Percentiles rank a stretch among this genome's conserved stretches.
Conservation (phyloP, 2,797 vertebrate species). For the Halcyon leucocephala region DNA sequence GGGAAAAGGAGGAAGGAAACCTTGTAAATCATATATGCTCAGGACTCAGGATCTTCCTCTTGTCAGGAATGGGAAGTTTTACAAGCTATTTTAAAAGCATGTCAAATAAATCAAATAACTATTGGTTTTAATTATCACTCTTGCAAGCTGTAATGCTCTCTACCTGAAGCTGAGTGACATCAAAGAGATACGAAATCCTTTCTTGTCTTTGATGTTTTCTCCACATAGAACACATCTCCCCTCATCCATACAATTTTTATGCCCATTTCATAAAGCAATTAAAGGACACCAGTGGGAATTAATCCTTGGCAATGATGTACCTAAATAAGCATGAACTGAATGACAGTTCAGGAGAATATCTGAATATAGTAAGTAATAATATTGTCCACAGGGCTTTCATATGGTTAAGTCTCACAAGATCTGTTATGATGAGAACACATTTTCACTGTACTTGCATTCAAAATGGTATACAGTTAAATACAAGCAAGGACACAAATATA, state of each 20-base stretch:
- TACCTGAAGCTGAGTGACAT: conserved; percentile 18
- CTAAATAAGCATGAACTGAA: not conserved
- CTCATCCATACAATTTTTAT: not conserved
- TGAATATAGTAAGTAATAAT: not conserved
- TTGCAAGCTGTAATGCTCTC: not conserved
- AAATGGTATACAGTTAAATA: not conserved
- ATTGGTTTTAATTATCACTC: conserved; percentile 38
- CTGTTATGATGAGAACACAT: not conserved
- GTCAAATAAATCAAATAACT: not conserved
- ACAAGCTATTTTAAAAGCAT: not conserved
- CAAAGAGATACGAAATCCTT: not conserved
- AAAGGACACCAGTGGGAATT: not conserved
- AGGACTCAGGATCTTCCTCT: not conserved
- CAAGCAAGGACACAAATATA: not conserved
- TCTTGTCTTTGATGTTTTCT: conserved; percentile 31
- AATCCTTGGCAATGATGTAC: not conserved
- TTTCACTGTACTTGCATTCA: not conserved
- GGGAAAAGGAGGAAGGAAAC: not conserved
- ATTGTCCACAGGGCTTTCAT: not conserved
- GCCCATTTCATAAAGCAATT: not conserved
- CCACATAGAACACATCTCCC: not conserved
- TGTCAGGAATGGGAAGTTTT: not conserved
- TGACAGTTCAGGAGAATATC: not conserved
- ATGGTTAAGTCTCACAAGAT: not conserved
- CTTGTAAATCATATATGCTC: not conserved